Conservation (phyloP, 2,113 vertebrate species). For the Neogobius melanostomus region DNA sequence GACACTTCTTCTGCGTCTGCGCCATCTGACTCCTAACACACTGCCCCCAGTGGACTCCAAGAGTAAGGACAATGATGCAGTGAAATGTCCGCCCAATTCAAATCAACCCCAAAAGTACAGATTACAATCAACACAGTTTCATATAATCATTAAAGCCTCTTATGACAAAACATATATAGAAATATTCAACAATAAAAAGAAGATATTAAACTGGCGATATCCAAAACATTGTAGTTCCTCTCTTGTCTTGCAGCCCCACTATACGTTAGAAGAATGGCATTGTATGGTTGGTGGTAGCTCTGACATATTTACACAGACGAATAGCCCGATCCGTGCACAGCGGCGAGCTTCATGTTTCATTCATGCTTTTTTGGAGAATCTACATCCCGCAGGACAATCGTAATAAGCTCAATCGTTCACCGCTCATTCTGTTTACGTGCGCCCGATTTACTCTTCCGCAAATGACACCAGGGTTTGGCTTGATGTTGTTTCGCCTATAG, state of each 20-base stretch:
- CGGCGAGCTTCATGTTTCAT: constrained; percentile 31
- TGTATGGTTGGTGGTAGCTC: neutral
- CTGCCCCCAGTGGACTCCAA: too few species aligned
- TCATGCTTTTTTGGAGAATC: constrained; percentile 12
- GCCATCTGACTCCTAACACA: too few species aligned
- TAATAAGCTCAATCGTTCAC: constrained; percentile 23
- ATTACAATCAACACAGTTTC: too few species aligned
- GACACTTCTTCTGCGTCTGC: too few species aligned
- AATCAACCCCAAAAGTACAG: too few species aligned
- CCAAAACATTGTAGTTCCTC: neutral
- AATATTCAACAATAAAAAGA: too few species aligned
- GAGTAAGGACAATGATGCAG: too few species aligned
- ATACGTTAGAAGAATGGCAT: neutral
- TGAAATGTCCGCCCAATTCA: too few species aligned
- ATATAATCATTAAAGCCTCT: too few species aligned
- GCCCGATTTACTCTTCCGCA: neutral
- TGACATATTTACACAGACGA: neutral
- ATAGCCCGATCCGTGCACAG: neutral
- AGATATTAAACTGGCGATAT: too few species aligned
- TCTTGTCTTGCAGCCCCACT: neutral
- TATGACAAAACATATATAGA: too few species aligned
- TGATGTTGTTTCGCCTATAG: neutral
- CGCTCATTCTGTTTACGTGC: neutral
- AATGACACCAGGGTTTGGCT: neutral
- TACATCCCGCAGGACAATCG: neutral